phyloP scores from a whole-genome alignment of 1,140 invertebrate species.

The Gonioctena quinquepunctata region DNA sequence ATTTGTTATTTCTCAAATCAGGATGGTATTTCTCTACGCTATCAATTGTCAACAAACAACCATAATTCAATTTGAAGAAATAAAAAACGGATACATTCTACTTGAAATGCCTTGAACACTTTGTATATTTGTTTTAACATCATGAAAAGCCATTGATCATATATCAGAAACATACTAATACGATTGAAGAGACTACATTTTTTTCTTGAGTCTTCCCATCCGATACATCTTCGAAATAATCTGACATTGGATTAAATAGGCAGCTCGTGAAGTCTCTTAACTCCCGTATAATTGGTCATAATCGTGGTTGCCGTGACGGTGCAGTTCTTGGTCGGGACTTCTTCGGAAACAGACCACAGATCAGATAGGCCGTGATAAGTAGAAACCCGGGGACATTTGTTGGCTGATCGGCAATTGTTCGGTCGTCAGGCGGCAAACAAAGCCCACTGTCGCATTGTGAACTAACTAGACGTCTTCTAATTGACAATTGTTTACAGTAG shows the following conservation, averaged over 20 bases:
- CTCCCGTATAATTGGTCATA: conserved; percentile 21
- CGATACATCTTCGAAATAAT: neutral
- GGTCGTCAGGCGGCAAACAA: conserved; percentile 50
- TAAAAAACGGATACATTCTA: neutral
- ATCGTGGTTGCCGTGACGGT: conserved; percentile 1
- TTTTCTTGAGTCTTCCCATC: neutral
- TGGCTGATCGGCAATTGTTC: conserved; percentile 46
- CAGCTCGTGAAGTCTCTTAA: conserved; percentile 15
- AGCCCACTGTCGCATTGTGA: conserved; percentile 50
- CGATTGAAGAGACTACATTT: too few relatives aligned
- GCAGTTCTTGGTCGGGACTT: neutral
- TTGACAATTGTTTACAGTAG: conserved; percentile 56
- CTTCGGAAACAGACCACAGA: conserved; percentile 18
- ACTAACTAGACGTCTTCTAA: conserved; percentile 55
- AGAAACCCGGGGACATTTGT: conserved; percentile 47
- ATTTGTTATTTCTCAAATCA: too few relatives aligned
- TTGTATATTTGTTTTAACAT: too few relatives aligned
- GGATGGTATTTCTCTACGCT: too few relatives aligned
- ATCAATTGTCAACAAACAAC: neutral
- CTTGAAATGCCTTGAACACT: too few relatives aligned
- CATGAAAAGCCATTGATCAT: too few relatives aligned
- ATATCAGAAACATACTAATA: too few relatives aligned
- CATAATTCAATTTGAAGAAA: too few relatives aligned
- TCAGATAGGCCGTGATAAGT: conserved; percentile 51
- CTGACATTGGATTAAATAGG: conserved; percentile 20